Percentiles rank a stretch among this genome's conserved stretches.
Conservation (phyloP, 1,140 invertebrate species). For the Condylostylus longicornis region DNA sequence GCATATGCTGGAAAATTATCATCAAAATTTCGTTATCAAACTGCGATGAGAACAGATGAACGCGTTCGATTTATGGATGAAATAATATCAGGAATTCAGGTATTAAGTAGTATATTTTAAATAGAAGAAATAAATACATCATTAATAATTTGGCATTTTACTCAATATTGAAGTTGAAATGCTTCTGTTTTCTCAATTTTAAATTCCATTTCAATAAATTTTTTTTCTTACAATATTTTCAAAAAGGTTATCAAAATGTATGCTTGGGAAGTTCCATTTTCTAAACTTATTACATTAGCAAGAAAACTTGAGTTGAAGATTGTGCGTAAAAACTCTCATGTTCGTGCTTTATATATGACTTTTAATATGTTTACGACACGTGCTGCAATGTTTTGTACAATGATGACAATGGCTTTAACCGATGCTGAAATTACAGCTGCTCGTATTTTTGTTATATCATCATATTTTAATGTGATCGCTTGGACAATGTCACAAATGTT, state of each 20-base stretch:
- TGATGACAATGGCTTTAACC: constrained; percentile 42
- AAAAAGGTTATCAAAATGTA: constrained; percentile 77
- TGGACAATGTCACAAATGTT: constrained; percentile 55
- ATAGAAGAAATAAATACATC: too few relatives aligned
- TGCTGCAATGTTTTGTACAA: constrained; percentile 45
- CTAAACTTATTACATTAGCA: constrained; percentile 41
- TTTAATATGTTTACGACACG: constrained; percentile 55
- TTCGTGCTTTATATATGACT: constrained; percentile 56
- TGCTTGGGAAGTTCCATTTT: constrained; percentile 59
- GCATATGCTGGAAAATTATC: constrained; percentile 49
- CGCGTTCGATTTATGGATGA: constrained; percentile 62
- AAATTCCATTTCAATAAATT: background rate
- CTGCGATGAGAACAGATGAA: constrained; percentile 50
- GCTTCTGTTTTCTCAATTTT: too few relatives aligned
- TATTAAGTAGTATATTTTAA: constrained; percentile 75
- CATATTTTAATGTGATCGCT: constrained; percentile 46
- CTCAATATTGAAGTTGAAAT: too few relatives aligned
- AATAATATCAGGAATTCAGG: constrained; percentile 48
- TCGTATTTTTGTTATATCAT: constrained; percentile 48
- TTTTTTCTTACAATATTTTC: too few relatives aligned
- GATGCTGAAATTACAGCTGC: constrained; percentile 39
- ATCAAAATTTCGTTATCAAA: constrained; percentile 38
- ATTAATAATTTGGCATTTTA: too few relatives aligned
- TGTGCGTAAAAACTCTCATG: constrained; percentile 48
- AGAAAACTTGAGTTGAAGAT: constrained; percentile 36